phyloP scores from a whole-genome alignment of 2,797 vertebrate species.

The Clarias pachynema region DNA sequence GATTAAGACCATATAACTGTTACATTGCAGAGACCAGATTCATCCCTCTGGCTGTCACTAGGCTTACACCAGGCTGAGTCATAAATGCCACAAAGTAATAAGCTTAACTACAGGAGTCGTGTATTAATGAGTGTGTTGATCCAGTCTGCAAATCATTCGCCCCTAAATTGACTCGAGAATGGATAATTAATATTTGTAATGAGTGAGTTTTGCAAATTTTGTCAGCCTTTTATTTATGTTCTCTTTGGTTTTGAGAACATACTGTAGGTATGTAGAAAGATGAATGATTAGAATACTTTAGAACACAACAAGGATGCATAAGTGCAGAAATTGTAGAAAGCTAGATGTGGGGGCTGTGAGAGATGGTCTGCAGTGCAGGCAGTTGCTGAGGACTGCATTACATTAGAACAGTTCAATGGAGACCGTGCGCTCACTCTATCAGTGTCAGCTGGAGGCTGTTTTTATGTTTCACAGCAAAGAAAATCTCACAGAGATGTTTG shows the following conservation, averaged over 20 bases:
- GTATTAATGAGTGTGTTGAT: conserved; percentile 31
- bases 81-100: conserved; percentile 23
- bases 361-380: conserved; percentile 25
- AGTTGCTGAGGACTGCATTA: conserved; percentile 40
- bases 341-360: conserved; percentile 31
- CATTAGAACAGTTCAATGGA: conserved; percentile 21
- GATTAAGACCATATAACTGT: conserved; percentile 52
- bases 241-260: neutral
- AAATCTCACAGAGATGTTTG: conserved; percentile 47
- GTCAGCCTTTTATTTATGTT: neutral
- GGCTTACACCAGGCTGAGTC: conserved; percentile 28
- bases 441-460: conserved; percentile 29
- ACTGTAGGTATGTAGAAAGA: neutral
- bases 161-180: neutral
- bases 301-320: neutral
- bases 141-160: neutral
- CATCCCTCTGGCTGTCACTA: conserved; percentile 36
- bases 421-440: neutral
- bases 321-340: conserved; percentile 12
- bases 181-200: conserved; percentile 8
- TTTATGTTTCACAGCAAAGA: conserved; percentile 43
- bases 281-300: neutral
- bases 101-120: conserved; percentile 25
- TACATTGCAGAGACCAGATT: conserved; percentile 41
- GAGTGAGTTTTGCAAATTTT: neutral